Conservation (phyloP, 2,113 vertebrate genomes). For the Entosphenus tridentatus region DNA sequence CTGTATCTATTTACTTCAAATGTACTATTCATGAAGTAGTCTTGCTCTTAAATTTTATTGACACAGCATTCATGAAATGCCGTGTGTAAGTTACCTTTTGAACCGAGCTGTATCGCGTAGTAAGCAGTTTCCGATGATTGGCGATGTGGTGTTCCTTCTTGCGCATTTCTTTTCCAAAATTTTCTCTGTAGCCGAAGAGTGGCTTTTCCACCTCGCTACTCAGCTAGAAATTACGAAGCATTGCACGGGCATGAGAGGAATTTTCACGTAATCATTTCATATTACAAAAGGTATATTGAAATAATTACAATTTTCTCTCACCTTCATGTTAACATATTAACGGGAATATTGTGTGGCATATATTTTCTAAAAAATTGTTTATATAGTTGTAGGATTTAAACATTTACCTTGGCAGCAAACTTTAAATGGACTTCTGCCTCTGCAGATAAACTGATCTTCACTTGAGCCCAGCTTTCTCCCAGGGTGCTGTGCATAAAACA, state of each 20-base stretch:
- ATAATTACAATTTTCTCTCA: too few species aligned
- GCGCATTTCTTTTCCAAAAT: conserved; percentile 98
- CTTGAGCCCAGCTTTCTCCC: conserved; percentile 72
- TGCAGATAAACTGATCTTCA: conserved; percentile 81
- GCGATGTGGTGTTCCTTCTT: conserved; percentile 79
- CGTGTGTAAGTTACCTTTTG: conserved; percentile 44
- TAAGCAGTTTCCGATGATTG: conserved; percentile 67
- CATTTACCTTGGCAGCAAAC: conserved; percentile 79
- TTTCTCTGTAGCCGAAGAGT: conserved; percentile 64
- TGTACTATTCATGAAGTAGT: too few species aligned
- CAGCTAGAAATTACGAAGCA: conserved; percentile 26
- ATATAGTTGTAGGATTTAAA: neutral
- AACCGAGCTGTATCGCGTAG: conserved; percentile 43
- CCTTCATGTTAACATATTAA: too few species aligned
- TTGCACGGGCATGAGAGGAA: too few species aligned
- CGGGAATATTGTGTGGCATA: too few species aligned
- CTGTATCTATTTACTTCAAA: too few species aligned
- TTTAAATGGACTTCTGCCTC: conserved; percentile 94
- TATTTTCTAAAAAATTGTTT: too few species aligned
- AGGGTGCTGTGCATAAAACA: conserved; percentile 35
- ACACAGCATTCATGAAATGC: too few species aligned
- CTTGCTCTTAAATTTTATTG: too few species aligned
- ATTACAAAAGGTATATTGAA: too few species aligned
- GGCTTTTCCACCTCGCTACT: conserved; percentile 91
- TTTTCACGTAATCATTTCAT: too few species aligned